Base-by-base conservation (phyloP, 2,113 vertebrate species). In the Hyaena hyaena region DNA sequence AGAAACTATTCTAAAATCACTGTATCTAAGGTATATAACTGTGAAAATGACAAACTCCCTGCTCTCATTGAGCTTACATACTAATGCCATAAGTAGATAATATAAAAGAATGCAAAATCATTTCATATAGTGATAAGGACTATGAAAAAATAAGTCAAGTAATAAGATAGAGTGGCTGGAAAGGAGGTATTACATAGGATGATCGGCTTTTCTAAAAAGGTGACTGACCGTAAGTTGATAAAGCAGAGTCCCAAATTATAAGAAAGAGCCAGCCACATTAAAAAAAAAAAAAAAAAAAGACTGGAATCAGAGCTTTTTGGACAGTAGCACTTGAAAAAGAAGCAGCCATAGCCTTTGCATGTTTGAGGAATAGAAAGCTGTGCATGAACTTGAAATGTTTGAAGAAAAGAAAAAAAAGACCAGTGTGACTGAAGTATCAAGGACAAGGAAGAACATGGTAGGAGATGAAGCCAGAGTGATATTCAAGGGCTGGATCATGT, bases 201-300 rank as follows among this genome's bases (percentile, higher is more conserved):
- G 31, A 86, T 71, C 61, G 55, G 8, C 43, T 92, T 95, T 95
- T 92, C 66, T 84, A 26, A 39, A 92, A 24, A 94, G n/a, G 16
- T 43, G 33, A 63, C 86, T 43, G 33, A 63, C 86, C 53, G 15
- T 86, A 83, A 63, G 15, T 10, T 95, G 7, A 92, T 81, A 24
- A 65, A 95, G 21, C 28, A 88, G 39, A 96, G 84, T 79, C 21
- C 68, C 80, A 35, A 93, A 92, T 89, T 92, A 88, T 63, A 26
- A 35, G 76, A 95, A 80, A 91, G 58, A 86, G 5, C 24, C 43
- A 88, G 14, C 33, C 80, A 80, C 95, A 33, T 77, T 48, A 48
- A 48, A 39, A 39, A 39, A 39, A 11, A 50, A 81, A 58, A 61
- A 23, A 61, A 84, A 63, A 90, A 94, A 97, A 92, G 66, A 55